phyloP scores from a whole-genome alignment of 2,113 vertebrate species.

The Sphyrna mokarran region DNA sequence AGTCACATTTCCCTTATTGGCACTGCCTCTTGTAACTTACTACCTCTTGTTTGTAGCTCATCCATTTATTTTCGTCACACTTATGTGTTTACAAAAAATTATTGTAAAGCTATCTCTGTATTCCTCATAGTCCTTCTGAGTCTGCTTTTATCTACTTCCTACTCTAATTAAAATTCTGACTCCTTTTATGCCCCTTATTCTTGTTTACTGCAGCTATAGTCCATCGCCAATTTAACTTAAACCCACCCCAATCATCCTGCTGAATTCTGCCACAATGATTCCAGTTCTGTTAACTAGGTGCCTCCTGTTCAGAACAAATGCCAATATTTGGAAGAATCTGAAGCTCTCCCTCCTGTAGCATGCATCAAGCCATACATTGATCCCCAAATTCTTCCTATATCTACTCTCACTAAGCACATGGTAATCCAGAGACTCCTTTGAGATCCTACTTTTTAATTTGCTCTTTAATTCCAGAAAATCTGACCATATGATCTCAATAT shows the following conservation, averaged over 20 bases:
- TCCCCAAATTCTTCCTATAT: not conserved
- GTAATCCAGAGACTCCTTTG: not conserved
- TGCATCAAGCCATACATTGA: not conserved
- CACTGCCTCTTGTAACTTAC: too few relatives aligned
- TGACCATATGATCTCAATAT: too few relatives aligned
- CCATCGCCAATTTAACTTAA: not conserved
- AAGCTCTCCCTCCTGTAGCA: not conserved
- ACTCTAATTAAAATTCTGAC: not conserved
- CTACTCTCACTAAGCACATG: not conserved
- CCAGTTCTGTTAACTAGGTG: not conserved
- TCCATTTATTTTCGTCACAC: too few relatives aligned
- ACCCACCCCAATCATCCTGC: not conserved
- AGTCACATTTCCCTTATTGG: too few relatives aligned
- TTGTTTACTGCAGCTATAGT: not conserved
- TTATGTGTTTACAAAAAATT: not conserved
- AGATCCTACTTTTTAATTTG: not conserved
- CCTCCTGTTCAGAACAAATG: not conserved
- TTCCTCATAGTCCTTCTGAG: not conserved
- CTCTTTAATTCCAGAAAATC: not conserved
- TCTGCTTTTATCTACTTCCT: not conserved
- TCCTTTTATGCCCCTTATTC: not conserved
- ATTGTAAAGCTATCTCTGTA: too few relatives aligned
- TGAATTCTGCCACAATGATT: not conserved
- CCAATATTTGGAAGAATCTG: not conserved
- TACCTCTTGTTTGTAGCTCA: too few relatives aligned